Evolutionary conservation across 1,140 invertebrate species (phyloP), one percentile per base, ranked within the genome.

Genomic region (Saxidomus purpurata): DNA sequence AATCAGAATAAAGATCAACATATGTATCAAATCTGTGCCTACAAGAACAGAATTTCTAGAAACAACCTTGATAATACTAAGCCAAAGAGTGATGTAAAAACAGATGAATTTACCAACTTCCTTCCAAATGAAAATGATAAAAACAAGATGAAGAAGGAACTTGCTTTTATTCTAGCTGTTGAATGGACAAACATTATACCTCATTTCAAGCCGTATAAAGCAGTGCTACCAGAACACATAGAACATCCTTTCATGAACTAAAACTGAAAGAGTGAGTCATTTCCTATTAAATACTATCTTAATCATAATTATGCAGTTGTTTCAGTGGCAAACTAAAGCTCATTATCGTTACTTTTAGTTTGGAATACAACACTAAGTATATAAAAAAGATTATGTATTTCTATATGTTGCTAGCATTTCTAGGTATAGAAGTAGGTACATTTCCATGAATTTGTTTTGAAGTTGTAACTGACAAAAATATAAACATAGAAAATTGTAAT

Each of bases 11-110:
- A 31, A 67, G 61, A 67, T 31, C 61, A 67, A 25, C 61, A 67
- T 31, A 67, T 67, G 61, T 67, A 67, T 31, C 61, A 67, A 17
- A 25, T 67, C 3, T 67, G 61, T 67, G 61, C 61, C 11, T 67
- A 67, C 28, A n/a, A 31, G 6, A 67, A 67, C 61, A 67, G 61
- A 31, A 31, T 67, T 31, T 2, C 1, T 31, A 25, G 61, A 25
- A 67, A 67, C 61, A 13, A 34, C 28, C n/a, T 31, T 4, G 28
- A 67, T 31, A 67, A 67, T 67, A 34, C n/a, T 31, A 67, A 31
- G 17, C 61, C 61, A 31, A 3, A 34, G 28, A 2, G 8, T 31
- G 28, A 67, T 67, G 8, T 17, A 4, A n/a, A 31, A 28, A 6
- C n/a, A 15, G 61, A 6, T 11, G 4, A 28, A 36, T 67, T 67